A percentile compares a stretch with the other conserved stretches of the same genome.
phyloP scores from a whole-genome alignment of 2,113 vertebrate species.

The Parus major region DNA sequence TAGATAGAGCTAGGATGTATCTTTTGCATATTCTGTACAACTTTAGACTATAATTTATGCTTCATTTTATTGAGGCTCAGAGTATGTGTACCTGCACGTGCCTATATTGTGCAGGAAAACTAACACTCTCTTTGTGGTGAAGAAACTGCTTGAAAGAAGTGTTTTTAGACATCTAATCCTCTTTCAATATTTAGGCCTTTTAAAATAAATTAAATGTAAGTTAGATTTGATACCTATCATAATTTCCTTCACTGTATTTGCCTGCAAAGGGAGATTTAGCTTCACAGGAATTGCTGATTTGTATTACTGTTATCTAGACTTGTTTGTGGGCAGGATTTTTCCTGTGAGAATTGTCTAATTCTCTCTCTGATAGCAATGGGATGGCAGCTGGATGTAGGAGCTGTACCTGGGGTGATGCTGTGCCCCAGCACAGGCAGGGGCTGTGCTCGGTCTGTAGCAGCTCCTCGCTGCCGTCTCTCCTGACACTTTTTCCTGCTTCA shows the following conservation, averaged over 20 bases:
- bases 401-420: rapidly evolving
- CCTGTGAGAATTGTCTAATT: background rate
- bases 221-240: background rate
- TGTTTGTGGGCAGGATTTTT: background rate
- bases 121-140: background rate
- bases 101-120: background rate
- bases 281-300: background rate
- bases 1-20: background rate
- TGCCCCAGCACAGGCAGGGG: background rate
- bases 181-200: background rate
- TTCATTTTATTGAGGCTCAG: background rate
- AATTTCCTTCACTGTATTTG: background rate
- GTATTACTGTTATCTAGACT: background rate
- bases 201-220: background rate
- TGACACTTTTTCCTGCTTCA: background rate
- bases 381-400: background rate
- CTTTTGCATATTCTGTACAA: background rate
- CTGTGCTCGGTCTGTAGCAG: background rate
- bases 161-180: background rate
- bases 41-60: background rate
- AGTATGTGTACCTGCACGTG: background rate
- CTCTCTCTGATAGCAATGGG: background rate
- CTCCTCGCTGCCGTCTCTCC: background rate
- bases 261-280: background rate
- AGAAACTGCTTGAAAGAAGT: background rate